Evolutionary conservation across 2,113 vertebrate genomes (phyloP).

Genomic region (Psittacula cyanocephala): DNA sequence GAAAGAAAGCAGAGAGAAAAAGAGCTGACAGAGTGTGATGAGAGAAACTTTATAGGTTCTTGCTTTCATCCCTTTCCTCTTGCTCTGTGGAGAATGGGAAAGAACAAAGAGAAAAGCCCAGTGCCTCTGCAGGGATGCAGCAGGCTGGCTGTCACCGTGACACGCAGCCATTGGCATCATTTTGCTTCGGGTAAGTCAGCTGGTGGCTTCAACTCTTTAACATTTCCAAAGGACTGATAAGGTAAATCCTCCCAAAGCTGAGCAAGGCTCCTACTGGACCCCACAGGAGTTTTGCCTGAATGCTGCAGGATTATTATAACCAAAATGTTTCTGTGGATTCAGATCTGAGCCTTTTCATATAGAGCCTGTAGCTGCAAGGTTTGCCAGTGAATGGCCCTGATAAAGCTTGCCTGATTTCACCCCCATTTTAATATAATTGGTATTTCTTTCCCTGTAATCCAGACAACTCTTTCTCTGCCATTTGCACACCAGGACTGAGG

Average conservation of each 20-base stretch:
- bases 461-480: neutral
- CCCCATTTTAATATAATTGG: neutral
- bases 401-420: neutral
- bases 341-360: neutral
- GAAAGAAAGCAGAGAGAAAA: neutral
- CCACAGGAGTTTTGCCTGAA: neutral
- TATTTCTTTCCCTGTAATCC: neutral
- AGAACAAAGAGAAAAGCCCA: neutral
- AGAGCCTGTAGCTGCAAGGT: neutral
- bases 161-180: fast-evolving
- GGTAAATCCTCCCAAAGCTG: neutral
- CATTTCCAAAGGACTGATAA: neutral
- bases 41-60: neutral
- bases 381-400: neutral
- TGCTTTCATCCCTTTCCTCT: neutral
- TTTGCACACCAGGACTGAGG: neutral
- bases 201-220: neutral
- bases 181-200: neutral
- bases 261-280: neutral
- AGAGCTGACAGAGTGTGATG: neutral
- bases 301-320: neutral
- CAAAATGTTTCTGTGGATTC: neutral
- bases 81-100: neutral
- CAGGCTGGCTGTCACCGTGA: fast-evolving
- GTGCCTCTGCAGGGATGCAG: fast-evolving